Evolutionary conservation across 2,797 vertebrate genomes (phyloP), one percentile per base, ranked within the genome.

Genomic region (Halcyon leucocephala): DNA sequence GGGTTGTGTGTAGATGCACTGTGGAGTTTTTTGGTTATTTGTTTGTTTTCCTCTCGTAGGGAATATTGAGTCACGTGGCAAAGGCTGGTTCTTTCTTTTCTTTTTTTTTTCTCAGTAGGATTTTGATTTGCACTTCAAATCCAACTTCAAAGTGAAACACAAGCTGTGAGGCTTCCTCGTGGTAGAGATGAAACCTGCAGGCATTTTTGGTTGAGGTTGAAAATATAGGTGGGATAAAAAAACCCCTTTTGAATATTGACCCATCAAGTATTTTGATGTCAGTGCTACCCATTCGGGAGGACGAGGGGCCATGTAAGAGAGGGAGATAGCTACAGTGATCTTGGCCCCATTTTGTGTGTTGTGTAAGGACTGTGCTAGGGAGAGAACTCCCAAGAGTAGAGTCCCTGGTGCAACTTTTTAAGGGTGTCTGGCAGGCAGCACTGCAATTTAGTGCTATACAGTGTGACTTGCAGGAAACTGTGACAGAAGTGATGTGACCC

Each of bases 61-160:
- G 26, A 82, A 14, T 58, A 64, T 70, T 70, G 64, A 60, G 44
- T 82, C 74, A 54, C 12, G 9, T 33, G 48, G 6, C 28, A 37
- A 76, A 31, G 37, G 11, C 12, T 0, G 0, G 4, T 22, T 79
- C 1, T 37, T 14, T 61, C 21, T 9, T n/a, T 22, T 26, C 21
- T 14, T 71, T 57, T 62, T 26, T 64, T 29, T 25, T 12, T 0
- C 51, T 65, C 22, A 20, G 26, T 24, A 72, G 15, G 10, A 48
- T 65, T 92, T 92, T 71, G 39, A 10, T 78, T 94, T 82, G 74
- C 14, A 12, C 48, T 94, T 93, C 46, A 91, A 73, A 93, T 66
- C 33, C 35, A 49, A 16, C 82, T 89, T 93, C 69, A 74, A 73
- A 95, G 51, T 28, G 88, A 93, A 95, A 51, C 1, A 6, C 1